These are phyloP conservation scores for Mimachlamys varia DNA, from an alignment of 2,888 invertebrate genomes.

Conservation along the genomic window DNA sequence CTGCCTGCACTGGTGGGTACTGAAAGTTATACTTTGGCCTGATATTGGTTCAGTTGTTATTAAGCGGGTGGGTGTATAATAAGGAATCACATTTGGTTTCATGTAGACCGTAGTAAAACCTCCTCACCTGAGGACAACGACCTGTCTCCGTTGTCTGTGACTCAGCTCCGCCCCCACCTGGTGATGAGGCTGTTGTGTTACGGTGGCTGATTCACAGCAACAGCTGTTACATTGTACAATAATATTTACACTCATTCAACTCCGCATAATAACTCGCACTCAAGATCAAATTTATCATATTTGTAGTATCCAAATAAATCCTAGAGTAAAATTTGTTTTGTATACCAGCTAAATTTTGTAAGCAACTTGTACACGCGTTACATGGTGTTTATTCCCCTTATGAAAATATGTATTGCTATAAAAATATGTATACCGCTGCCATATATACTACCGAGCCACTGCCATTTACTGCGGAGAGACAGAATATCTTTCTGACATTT, in stretches of 20 bases:
- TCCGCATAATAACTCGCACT: not conserved
- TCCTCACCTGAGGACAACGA: not conserved
- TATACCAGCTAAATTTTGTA: too few relatives aligned
- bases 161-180: not conserved
- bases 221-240: not conserved
- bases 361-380: too few relatives aligned
- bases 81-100: too few relatives aligned
- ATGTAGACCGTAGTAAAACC: not conserved
- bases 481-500: not conserved
- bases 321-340: too few relatives aligned
- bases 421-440: too few relatives aligned
- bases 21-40: too few relatives aligned
- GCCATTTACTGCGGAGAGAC: not conserved
- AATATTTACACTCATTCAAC: not conserved
- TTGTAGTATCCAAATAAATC: too few relatives aligned
- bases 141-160: not conserved
- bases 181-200: not conserved
- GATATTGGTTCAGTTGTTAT: too few relatives aligned
- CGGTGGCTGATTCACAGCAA: not conserved
- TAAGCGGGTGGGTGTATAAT: too few relatives aligned
- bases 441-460: too few relatives aligned
- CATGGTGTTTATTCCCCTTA: too few relatives aligned
- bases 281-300: not conserved
- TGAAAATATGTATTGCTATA: too few relatives aligned
- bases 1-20: not conserved